Base-by-base conservation (phyloP, 2,888 invertebrate genomes). In the Neoascia interrupta region DNA sequence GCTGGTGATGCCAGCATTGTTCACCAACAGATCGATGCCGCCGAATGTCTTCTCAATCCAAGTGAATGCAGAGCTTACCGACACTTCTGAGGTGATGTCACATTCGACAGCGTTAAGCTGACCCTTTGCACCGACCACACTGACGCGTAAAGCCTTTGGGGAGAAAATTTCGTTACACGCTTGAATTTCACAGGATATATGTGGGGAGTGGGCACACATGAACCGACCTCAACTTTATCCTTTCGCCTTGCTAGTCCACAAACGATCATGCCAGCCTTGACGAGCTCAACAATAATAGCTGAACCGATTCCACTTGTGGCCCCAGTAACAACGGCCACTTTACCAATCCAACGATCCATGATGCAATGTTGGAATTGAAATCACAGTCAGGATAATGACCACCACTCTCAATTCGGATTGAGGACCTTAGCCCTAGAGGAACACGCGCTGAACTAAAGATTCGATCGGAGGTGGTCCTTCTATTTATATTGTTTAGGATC, bases 41-140 rank as follows among this genome's bases (percentile, higher is more conserved):
- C 84, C 84, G 43, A 83, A 82, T 53, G 83, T 84, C 66, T 84
- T 84, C 53, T 84, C 84, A 19, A 84, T 83, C 84, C 84, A 84
- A 19, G 81, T 79, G 66, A 82, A 84, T 53, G 84, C 81, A 21
- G 75, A 64, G 41, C 76, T 82, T 13, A 84, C 84, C 18, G 83
- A 82, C 3, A 70, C 63, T 60, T 84, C 84, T 37, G 82, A 81
- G 13, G 84, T 84, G n/a, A 84, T 83, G 61, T 84, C 84, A 61
- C 84, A 84, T 75, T 84, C 84, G 18, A 84, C 83, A 15, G 83
- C 84, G 49, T 84, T 84, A 1, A 84, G 79, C 54, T 83, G 83
- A 18, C 84, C 84, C 36, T 84, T 83, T 0, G 83, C 83, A 10
- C 83, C 83, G 43, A 84, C 81, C 11, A 84, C 81, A 61, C 66